A percentile compares a stretch with the other conserved stretches of the same genome.
These are phyloP conservation scores for Potamilus streckersoni DNA, from an alignment of 1,140 invertebrate species.

Conservation along the genomic window DNA sequence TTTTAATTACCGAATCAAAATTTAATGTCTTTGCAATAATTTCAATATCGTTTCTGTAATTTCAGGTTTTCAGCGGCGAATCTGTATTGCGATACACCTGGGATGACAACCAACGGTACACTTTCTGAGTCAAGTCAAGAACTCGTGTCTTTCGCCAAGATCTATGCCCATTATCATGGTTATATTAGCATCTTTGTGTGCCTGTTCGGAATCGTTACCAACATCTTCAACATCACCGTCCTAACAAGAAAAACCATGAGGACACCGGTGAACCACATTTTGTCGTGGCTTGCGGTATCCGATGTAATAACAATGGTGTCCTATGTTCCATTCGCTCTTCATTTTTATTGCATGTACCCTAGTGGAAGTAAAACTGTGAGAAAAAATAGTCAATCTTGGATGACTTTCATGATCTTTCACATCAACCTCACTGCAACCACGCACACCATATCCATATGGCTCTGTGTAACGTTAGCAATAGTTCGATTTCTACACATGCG, in stretches of 20 bases:
- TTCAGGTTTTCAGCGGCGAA: too few species aligned
- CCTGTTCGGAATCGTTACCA: constrained; percentile 88
- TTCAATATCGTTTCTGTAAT: too few species aligned
- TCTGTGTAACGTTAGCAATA: constrained; percentile 90
- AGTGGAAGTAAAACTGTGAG: constrained; percentile 34
- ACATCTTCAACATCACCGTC: constrained; percentile 87
- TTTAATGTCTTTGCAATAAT: too few species aligned
- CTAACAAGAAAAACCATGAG: constrained; percentile 87
- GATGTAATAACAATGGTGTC: constrained; percentile 90
- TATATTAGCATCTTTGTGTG: constrained; percentile 83
- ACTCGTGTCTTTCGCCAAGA: constrained; percentile 51
- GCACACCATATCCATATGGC: constrained; percentile 93
- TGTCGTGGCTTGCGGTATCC: constrained; percentile 85
- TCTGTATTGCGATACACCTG: too few species aligned
- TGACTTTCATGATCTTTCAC: constrained; percentile 61
- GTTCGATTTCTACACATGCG: constrained; percentile 90
- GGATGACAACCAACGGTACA: too few species aligned
- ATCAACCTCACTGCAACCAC: constrained; percentile 80
- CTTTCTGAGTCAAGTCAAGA: too few species aligned
- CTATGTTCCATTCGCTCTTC: constrained; percentile 86
- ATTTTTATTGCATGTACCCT: constrained; percentile 67
- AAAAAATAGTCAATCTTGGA: constrained; percentile 57
- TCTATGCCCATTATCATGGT: constrained; percentile 74
- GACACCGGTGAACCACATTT: constrained; percentile 85
- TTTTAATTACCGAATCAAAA: too few species aligned